Base-by-base conservation (phyloP, 35 echinoderm and acorn worm species). In the Apostichopus parvimensis region DNA sequence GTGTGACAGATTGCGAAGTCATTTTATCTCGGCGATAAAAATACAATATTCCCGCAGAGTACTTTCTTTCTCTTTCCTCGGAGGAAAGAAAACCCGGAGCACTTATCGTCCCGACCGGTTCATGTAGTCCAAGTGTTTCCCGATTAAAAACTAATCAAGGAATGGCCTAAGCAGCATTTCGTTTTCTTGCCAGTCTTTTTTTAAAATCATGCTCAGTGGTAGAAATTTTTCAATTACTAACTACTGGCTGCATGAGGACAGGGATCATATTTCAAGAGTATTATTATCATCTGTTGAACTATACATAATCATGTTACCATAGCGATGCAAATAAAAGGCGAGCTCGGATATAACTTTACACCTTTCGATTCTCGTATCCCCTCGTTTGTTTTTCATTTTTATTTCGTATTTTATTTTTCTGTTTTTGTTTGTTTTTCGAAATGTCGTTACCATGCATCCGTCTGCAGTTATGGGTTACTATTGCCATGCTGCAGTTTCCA, bases 81-180 rank as follows among this genome's bases (percentile, higher is more conserved):
- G 21, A 75, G 71, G 71, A 75, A 18, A 75, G 71, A 75, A 18
- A 75, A 75, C 71, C 71, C 20, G 6, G 17, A 75, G 71, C 71
- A 75, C 71, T 75, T 75, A 75, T 75, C 71, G 14, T 68, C 11
- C 64, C 64, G 64, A 14, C 18, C 11, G 64, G 11, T n/a, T 75
- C 56, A 6, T 56, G 20, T 54, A 55, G 80, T 9, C 80, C 9
- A 55, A 57, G 79, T 82, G 56, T 82, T 82, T 82, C 52, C 21
- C 81, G 81, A 84, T 84, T 84, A 84, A 84, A 84, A 84, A 84
- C 56, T 84, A 84, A 84, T 84, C 81, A 84, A 60, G 56, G 56
- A 59, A 84, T 60, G 17, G 81, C 81, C 57, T 84, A 84, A 84
- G 81, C 81, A 59, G 17, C 71, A 75, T 75, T 75, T 21, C 17